Conservation (phyloP, 2,797 vertebrate species). For the Xenops minutus region DNA sequence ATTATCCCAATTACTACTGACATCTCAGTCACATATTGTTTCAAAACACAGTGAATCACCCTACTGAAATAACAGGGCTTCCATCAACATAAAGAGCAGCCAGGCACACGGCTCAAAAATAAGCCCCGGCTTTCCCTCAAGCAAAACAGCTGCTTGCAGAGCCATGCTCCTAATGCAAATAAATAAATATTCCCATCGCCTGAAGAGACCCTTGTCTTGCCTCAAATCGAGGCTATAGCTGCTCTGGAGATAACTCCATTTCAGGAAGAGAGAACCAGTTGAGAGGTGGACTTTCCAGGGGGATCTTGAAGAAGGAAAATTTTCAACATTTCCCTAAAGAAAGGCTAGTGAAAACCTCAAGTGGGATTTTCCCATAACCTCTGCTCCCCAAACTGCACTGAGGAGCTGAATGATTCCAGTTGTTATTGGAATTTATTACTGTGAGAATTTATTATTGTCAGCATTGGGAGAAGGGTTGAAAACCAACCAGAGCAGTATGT, state of each 20-base stretch:
- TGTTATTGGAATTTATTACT: not conserved
- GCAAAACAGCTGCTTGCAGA: constrained; percentile 48
- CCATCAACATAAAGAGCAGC: constrained; percentile 34
- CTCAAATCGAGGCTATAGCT: not conserved
- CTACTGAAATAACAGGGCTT: constrained; percentile 40
- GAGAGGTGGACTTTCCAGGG: not conserved
- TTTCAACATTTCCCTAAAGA: not conserved
- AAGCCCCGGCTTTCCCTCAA: constrained; percentile 31
- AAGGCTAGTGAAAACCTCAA: constrained; percentile 1
- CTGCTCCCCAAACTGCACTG: not conserved
- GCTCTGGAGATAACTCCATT: not conserved
- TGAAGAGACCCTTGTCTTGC: not conserved
- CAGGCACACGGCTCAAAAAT: not conserved
- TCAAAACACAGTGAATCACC: constrained; percentile 61
- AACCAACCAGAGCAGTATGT: not conserved
- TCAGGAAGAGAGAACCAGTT: not conserved
- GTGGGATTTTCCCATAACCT: constrained; percentile 35
- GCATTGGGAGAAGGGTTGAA: not conserved
- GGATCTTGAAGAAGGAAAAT: not conserved
- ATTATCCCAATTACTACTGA: constrained; percentile 36
- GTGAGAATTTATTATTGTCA: not conserved
- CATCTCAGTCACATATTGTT: constrained; percentile 38
- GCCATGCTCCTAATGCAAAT: not conserved
- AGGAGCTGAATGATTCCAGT: not conserved
- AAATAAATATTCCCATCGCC: not conserved